phyloP scores from a whole-genome alignment of 2,113 vertebrate genomes.

The Grammomys dolichurus region DNA sequence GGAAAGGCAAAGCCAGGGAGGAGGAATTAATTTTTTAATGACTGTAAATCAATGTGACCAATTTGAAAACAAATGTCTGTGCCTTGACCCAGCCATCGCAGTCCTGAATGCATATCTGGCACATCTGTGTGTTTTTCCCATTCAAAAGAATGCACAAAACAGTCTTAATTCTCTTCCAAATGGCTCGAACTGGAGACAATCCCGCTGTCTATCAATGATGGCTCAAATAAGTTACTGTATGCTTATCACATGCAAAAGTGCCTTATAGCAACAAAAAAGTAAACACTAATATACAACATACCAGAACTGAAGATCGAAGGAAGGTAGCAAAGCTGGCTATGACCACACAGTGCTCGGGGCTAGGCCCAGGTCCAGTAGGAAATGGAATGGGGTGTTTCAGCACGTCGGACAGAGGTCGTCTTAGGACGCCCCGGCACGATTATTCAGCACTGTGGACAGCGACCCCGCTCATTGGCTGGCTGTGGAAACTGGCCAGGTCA shows the following conservation, averaged over 20 bases:
- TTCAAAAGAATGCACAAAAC: neutral
- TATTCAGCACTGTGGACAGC: constrained; percentile 55
- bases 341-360: rapidly evolving
- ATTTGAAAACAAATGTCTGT: neutral
- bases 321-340: neutral
- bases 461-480: neutral
- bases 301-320: neutral
- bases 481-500: neutral
- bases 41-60: neutral
- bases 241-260: constrained; percentile 3
- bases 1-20: constrained; percentile 8
- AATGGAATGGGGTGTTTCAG: rapidly evolving
- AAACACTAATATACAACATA: neutral
- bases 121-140: neutral
- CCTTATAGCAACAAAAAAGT: neutral
- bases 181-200: neutral
- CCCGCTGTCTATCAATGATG: neutral
- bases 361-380: neutral
- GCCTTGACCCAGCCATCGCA: neutral
- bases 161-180: neutral
- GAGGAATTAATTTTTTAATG: neutral
- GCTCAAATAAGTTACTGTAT: neutral
- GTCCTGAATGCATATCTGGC: neutral
- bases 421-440: rapidly evolving
- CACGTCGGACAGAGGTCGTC: neutral